These are phyloP conservation scores for Lasioglossum baleicum DNA, from an alignment of 1,140 invertebrate species.

Conservation along the genomic window DNA sequence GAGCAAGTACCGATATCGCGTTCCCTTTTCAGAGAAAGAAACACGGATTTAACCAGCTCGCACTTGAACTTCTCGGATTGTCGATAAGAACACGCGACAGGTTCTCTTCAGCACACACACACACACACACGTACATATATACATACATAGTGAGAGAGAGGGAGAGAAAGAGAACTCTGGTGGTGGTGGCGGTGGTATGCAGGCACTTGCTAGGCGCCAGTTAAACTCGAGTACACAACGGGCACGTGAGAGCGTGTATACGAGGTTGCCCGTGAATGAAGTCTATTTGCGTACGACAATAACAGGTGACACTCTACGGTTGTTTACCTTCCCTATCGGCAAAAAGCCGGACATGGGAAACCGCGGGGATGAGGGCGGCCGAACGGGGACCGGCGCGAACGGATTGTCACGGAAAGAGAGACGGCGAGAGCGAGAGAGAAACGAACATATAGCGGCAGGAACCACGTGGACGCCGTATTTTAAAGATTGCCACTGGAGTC, in stretches of 20 bases:
- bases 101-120: neutral
- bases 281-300: conserved; percentile 73
- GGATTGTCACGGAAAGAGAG: conserved; percentile 24
- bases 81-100: neutral
- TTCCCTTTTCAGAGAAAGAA: neutral
- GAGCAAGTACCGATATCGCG: neutral
- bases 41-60: neutral
- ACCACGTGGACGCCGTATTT: conserved; percentile 61
- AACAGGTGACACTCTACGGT: conserved; percentile 73
- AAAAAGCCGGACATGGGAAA: conserved; percentile 67
- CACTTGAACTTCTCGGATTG: neutral
- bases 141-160: no score
- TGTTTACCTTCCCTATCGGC: conserved; percentile 72
- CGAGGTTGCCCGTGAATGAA: conserved; percentile 69
- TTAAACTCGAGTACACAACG: conserved; percentile 14
- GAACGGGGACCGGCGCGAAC: neutral
- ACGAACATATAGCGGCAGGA: conserved; percentile 28
- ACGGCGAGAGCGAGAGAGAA: neutral
- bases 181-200: neutral
- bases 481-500: conserved; percentile 40
- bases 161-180: no score
- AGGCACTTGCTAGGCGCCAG: neutral
- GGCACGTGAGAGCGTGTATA: conserved; percentile 42
- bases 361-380: conserved; percentile 37
- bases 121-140: neutral